A percentile compares a stretch with the other conserved stretches of the same genome.
phyloP scores from a whole-genome alignment of 1,140 invertebrate species.

The Chrysopa pallens region DNA sequence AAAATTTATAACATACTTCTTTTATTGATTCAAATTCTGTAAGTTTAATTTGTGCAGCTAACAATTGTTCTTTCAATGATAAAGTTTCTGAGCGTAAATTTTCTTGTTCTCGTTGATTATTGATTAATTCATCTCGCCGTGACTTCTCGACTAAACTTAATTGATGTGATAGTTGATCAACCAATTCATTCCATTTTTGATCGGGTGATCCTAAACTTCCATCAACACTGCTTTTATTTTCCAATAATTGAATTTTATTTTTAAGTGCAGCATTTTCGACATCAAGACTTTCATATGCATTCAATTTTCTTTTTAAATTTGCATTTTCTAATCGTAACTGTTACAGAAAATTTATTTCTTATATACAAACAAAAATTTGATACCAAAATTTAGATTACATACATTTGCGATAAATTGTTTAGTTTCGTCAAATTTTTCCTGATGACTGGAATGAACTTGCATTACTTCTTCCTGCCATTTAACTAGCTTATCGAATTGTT shows the following conservation, averaged over 20 bases:
- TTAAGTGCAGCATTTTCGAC: conserved; percentile 1
- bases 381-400: background rate
- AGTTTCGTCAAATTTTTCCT: conserved; percentile 26
- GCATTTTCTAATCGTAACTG: background rate
- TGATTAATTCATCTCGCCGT: background rate
- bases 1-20: background rate
- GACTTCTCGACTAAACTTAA: background rate
- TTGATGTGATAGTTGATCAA: background rate
- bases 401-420: conserved; percentile 20
- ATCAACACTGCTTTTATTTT: background rate
- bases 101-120: background rate
- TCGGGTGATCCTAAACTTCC: background rate
- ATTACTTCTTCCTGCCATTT: conserved; percentile 24
- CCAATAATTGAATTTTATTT: background rate
- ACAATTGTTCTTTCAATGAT: background rate
- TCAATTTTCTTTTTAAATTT: background rate
- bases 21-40: background rate
- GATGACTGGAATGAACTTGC: conserved; percentile 21
- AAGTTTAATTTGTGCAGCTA: background rate
- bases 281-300: background rate
- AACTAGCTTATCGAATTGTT: conserved; percentile 24
- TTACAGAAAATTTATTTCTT: background rate
- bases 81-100: background rate
- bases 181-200: background rate
- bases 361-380: background rate